Conservation (phyloP, 2,888 invertebrate species). For the Acanthosepion esculentum region DNA sequence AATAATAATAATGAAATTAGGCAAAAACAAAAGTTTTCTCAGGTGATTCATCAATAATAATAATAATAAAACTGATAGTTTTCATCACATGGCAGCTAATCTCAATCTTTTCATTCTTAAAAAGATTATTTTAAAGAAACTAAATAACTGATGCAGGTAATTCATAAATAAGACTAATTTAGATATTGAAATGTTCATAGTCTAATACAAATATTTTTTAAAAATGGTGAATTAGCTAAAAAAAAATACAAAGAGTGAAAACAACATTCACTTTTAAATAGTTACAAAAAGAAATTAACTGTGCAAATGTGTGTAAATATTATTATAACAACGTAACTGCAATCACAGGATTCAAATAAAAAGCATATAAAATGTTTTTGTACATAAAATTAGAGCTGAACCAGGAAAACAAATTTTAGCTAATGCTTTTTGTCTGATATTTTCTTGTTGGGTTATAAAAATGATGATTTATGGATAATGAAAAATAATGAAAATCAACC, state of each 20-base stretch:
- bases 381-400: neutral
- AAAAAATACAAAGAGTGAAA: neutral
- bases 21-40: neutral
- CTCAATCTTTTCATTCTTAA: neutral
- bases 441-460: neutral
- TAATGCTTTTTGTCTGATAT: neutral
- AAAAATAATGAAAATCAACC: neutral
- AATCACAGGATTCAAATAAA: neutral
- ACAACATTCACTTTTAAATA: too few relatives aligned
- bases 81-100: neutral
- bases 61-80: neutral
- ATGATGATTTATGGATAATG: neutral
- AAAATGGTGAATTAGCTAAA: neutral
- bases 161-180: neutral
- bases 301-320: neutral
- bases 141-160: neutral
- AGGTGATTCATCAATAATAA: neutral
- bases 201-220: too few relatives aligned
- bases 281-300: too few relatives aligned
- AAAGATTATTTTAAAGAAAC: neutral
- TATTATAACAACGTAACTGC: slow-evolving; percentile 11
- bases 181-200: neutral
- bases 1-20: neutral
- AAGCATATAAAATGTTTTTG: neutral
- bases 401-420: neutral